Evolutionary conservation across 2,888 invertebrate species (phyloP).

Genomic region (Carpatolechia fugitivella): DNA sequence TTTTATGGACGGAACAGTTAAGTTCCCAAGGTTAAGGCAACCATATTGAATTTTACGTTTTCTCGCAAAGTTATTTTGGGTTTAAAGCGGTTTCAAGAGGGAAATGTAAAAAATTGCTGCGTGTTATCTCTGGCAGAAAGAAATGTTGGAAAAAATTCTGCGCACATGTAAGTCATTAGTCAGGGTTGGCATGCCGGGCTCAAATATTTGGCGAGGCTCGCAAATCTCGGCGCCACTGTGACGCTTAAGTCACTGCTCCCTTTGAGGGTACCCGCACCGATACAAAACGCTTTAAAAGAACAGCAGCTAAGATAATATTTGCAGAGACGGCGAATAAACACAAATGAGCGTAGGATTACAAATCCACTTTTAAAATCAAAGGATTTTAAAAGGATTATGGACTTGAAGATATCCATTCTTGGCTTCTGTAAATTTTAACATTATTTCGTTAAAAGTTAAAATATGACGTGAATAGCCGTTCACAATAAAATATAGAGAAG

Average conservation of each 20-base stretch:
- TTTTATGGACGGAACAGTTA: slow-evolving; percentile 25
- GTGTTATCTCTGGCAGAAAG: slow-evolving; percentile 37
- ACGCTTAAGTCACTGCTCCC: slow-evolving; percentile 35
- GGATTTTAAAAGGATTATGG: not conserved
- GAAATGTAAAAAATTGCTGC: slow-evolving; percentile 29
- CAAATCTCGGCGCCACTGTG: slow-evolving; percentile 66
- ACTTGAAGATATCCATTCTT: no score
- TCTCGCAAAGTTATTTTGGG: not conserved
- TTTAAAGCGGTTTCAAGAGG: slow-evolving; percentile 24
- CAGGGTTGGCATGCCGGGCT: slow-evolving; percentile 46
- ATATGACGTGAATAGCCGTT: no score
- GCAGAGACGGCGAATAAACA: slow-evolving; percentile 65
- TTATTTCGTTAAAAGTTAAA: no score
- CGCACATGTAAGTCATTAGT: slow-evolving; percentile 76
- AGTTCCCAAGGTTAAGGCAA: not conserved
- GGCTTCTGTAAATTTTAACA: no score
- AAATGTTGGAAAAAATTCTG: slow-evolving; percentile 37
- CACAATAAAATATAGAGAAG: no score
- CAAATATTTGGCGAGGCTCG: slow-evolving; percentile 72
- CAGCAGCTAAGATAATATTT: slow-evolving; percentile 72
- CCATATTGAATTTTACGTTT: not conserved
- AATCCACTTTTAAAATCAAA: slow-evolving; percentile 20
- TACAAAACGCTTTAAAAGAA: slow-evolving; percentile 41
- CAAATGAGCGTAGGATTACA: slow-evolving; percentile 74
- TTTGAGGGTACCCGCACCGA: slow-evolving; percentile 43